phyloP scores from a whole-genome alignment of 1,140 invertebrate genomes.

The Colletes gigas region DNA sequence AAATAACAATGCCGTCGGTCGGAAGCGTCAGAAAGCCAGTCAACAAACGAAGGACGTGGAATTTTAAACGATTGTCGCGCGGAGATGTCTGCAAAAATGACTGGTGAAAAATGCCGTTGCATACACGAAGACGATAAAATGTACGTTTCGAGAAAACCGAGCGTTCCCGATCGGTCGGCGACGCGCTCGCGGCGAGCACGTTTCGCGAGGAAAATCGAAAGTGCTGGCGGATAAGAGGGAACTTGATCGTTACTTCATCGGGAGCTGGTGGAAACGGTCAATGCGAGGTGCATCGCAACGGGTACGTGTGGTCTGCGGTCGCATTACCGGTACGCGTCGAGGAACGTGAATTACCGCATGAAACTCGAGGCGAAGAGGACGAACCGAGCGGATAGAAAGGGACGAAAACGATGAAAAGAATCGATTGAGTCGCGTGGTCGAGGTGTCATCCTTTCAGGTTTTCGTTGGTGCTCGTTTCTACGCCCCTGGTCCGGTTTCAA shows the following conservation, averaged over 20 bases:
- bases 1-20: too few species aligned
- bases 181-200: neutral
- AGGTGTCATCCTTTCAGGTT: neutral
- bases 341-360: constrained; percentile 48
- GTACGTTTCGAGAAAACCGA: too few species aligned
- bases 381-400: constrained; percentile 15
- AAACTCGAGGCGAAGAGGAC: constrained; percentile 31
- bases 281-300: constrained; percentile 36
- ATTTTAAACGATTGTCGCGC: neutral
- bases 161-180: too few species aligned
- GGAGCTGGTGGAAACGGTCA: constrained; percentile 22
- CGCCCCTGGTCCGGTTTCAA: neutral
- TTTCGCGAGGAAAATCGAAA: constrained; percentile 31
- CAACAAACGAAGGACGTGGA: neutral
- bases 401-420: neutral
- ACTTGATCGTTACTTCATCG: constrained; percentile 40
- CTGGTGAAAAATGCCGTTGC: neutral
- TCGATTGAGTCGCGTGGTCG: constrained; percentile 6
- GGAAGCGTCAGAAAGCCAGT: too few species aligned
- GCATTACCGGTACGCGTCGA: constrained; percentile 21
- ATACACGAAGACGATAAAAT: neutral
- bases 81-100: neutral
- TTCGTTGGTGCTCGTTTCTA: neutral
- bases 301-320: constrained; percentile 35
- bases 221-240: constrained; percentile 36